Conservation (phyloP, 2,113 vertebrate species). For the Ibidorhyncha struthersii region DNA sequence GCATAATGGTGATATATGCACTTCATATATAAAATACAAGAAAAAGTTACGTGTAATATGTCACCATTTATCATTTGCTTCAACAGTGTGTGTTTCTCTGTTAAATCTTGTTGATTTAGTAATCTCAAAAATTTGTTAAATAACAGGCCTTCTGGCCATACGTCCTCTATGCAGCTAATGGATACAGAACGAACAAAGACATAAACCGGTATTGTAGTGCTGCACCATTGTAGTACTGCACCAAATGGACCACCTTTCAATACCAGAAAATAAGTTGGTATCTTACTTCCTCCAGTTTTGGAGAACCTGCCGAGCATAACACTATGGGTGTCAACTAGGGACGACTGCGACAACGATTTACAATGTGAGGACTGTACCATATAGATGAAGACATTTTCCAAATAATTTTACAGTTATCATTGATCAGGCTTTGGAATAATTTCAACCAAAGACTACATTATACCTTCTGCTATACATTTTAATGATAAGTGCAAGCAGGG, state of each 20-base stretch:
- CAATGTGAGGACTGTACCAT: neutral
- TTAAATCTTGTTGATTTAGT: neutral
- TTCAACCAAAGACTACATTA: neutral
- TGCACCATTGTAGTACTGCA: neutral
- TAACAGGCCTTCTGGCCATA: neutral
- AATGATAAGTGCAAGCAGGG: neutral
- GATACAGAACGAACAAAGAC: neutral
- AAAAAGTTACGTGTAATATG: neutral
- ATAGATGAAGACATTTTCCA: neutral
- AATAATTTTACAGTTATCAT: neutral
- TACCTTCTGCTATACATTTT: neutral
- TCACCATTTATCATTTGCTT: neutral
- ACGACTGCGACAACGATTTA: neutral
- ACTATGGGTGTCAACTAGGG: neutral
- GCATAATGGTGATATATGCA: neutral
- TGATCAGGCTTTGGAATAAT: neutral
- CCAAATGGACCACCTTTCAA: neutral
- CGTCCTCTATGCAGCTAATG: neutral
- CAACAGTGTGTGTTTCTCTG: neutral
- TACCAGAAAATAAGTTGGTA: neutral
- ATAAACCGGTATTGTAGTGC: neutral
- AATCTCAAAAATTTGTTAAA: neutral
- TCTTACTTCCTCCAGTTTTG: neutral
- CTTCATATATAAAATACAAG: neutral
- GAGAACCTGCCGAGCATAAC: neutral